These are phyloP conservation scores for Platichthys flesus DNA, from an alignment of 2,113 vertebrate genomes.

Conservation along the genomic window DNA sequence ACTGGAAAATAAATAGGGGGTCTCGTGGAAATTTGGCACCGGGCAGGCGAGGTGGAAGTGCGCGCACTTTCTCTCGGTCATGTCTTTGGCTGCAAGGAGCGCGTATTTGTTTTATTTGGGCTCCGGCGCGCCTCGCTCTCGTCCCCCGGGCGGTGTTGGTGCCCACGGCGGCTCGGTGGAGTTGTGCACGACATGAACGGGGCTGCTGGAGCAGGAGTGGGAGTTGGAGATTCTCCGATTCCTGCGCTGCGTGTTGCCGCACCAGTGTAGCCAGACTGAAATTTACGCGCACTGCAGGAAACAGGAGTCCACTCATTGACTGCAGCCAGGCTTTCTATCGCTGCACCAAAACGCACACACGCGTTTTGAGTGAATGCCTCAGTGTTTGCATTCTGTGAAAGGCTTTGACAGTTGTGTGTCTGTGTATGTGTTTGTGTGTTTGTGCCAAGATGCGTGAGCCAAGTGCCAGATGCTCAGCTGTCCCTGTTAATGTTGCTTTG, in stretches of 20 bases:
- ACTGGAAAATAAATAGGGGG: slow-evolving; percentile 5
- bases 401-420: slow-evolving; percentile 29
- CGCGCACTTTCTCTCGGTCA: slow-evolving; percentile 26
- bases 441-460: slow-evolving; percentile 13
- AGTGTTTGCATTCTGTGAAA: slow-evolving; percentile 26
- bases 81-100: slow-evolving; percentile 8
- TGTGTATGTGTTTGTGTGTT: slow-evolving; percentile 8
- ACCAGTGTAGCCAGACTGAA: slow-evolving; percentile 54
- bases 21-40: slow-evolving; percentile 1
- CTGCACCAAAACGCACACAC: background rate
- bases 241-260: slow-evolving; percentile 41
- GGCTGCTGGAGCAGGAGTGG: slow-evolving; percentile 28
- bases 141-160: slow-evolving; percentile 26
- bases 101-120: background rate
- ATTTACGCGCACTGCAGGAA: slow-evolving; percentile 77
- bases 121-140: background rate
- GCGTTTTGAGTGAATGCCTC: background rate
- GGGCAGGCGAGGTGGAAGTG: background rate
- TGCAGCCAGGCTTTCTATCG: slow-evolving; percentile 44
- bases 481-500: slow-evolving; percentile 53
- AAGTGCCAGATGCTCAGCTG: slow-evolving; percentile 51
- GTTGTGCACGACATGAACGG: slow-evolving; percentile 44
- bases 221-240: slow-evolving; percentile 58
- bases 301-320: slow-evolving; percentile 69
- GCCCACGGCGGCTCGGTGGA: slow-evolving; percentile 35